Conservation (phyloP, 1,140 invertebrate genomes). For the Melitaea cinxia region DNA sequence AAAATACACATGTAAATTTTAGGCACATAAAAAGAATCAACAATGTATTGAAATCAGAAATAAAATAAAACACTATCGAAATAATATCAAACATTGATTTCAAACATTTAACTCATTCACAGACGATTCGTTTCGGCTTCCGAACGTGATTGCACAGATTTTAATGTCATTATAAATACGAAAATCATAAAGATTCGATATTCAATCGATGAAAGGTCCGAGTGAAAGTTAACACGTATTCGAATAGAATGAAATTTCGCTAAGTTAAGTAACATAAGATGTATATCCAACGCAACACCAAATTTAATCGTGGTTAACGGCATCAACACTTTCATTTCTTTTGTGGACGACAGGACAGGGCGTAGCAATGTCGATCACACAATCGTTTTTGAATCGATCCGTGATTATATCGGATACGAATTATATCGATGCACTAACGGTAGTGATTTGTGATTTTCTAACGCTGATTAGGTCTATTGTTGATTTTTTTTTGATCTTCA, state of each 20-base stretch:
- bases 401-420: slow-evolving; percentile 65
- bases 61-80: background rate
- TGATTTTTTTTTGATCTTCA: slow-evolving; percentile 47
- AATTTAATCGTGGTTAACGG: slow-evolving; percentile 69
- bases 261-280: slow-evolving; percentile 23
- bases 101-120: slow-evolving; percentile 11
- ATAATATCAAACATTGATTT: slow-evolving; percentile 12
- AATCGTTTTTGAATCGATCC: slow-evolving; percentile 64
- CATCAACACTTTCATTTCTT: slow-evolving; percentile 64
- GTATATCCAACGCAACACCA: slow-evolving; percentile 39
- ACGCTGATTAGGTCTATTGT: slow-evolving; percentile 71
- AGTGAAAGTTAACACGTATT: slow-evolving; percentile 24
- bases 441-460: slow-evolving; percentile 64
- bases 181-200: slow-evolving; percentile 18
- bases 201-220: slow-evolving; percentile 17
- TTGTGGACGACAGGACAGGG: slow-evolving; percentile 58
- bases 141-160: slow-evolving; percentile 11
- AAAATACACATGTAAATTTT: too few relatives aligned
- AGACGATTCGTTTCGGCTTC: slow-evolving; percentile 16
- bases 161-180: slow-evolving; percentile 16
- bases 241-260: slow-evolving; percentile 24
- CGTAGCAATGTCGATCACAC: slow-evolving; percentile 67
- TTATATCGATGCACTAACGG: slow-evolving; percentile 56
- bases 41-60: background rate
- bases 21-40: background rate